A percentile compares a stretch with the other conserved stretches of the same genome.
Conservation (phyloP, 35 echinoderm and acorn worm genomes). For the Ptychodera flava region DNA sequence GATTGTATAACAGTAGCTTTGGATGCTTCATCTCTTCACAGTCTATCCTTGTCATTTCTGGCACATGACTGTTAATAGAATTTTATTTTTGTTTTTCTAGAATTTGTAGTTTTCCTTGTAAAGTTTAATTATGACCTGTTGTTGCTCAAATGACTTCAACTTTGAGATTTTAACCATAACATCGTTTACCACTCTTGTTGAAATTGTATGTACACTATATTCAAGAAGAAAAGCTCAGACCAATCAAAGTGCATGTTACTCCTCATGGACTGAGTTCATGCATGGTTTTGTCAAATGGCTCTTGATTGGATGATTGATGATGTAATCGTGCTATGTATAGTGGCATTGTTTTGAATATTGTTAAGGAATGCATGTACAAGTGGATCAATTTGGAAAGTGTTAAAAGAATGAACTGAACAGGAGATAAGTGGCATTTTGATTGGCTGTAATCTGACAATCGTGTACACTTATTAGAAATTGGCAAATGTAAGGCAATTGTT, state of each 20-base stretch:
- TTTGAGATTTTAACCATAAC: neutral
- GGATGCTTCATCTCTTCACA: no score
- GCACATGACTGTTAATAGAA: no score
- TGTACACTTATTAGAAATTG: neutral
- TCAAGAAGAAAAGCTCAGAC: neutral
- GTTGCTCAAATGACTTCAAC: no score
- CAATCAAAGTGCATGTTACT: slow-evolving; percentile 1
- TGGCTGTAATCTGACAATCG: neutral
- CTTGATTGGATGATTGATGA: neutral
- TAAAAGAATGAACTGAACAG: neutral
- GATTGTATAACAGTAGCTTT: no score
- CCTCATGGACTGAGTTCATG: neutral
- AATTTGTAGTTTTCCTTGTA: no score
- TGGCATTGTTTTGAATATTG: no score
- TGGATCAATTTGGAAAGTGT: no score
- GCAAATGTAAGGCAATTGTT: neutral
- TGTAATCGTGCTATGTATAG: no score
- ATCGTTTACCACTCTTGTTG: neutral
- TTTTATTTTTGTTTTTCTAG: no score
- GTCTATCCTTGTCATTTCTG: no score
- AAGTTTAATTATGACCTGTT: no score
- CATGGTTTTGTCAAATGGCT: neutral
- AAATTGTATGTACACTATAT: neutral
- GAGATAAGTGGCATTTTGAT: neutral
- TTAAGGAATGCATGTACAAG: no score